Conservation (phyloP, 92 coral and sea anemone genomes). For the Paragorgia papillata region DNA sequence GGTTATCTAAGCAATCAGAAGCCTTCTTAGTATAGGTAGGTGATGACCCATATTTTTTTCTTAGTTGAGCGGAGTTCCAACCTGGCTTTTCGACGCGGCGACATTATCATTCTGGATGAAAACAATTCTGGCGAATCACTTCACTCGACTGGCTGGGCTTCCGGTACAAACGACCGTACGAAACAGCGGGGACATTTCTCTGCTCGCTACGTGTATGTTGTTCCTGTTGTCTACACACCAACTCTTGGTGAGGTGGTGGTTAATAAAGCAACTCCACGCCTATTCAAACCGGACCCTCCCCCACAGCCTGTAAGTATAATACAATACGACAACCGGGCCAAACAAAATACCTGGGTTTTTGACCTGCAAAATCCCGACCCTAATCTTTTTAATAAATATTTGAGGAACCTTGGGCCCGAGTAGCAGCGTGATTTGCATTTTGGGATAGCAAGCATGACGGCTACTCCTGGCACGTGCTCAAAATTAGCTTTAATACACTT, state of each 20-base stretch:
- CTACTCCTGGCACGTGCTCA: no score
- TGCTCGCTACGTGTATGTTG: conserved; percentile 28
- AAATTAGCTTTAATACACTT: no score
- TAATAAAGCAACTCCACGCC: not conserved
- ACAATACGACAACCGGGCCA: no score
- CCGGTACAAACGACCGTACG: conserved; percentile 39
- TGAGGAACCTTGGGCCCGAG: no score
- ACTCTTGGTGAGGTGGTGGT: not conserved
- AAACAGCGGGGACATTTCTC: conserved; percentile 34
- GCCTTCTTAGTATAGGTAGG: no score
- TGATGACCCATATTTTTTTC: no score
- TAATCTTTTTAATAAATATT: no score
- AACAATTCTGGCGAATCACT: conserved; percentile 26
- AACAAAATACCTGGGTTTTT: not conserved
- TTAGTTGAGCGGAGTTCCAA: conserved; percentile 13
- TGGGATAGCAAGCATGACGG: no score
- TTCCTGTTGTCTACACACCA: conserved; percentile 24
- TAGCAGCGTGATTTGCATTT: no score
- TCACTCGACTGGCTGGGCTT: conserved; percentile 31
- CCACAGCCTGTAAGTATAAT: conserved; percentile 36
- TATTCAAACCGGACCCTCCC: not conserved
- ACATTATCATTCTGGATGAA: conserved; percentile 37
- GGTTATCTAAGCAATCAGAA: no score
- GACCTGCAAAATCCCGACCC: no score
- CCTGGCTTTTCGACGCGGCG: conserved; percentile 30